A percentile compares a stretch with the other conserved stretches of the same genome.
phyloP scores from a whole-genome alignment of 2,113 vertebrate species.

The Hirundichthys speculiger region DNA sequence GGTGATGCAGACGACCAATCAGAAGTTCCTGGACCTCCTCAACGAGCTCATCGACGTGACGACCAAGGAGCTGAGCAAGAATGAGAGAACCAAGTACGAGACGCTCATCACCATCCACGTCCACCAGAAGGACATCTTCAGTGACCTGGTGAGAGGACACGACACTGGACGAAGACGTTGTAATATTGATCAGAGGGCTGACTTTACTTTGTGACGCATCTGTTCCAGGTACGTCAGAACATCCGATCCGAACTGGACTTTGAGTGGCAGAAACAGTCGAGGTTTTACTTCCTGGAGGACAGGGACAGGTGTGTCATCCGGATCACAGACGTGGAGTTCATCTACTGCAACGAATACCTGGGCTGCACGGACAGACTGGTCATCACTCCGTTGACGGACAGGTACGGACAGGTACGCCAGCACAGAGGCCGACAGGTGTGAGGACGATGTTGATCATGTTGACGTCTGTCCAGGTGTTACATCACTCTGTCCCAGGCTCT shows the following conservation, averaged over 20 bases:
- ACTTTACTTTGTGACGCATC: too few relatives aligned
- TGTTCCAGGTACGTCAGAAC: constrained; percentile 85
- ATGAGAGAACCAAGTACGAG: constrained; percentile 90
- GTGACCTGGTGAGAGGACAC: constrained; percentile 83
- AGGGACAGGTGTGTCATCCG: constrained; percentile 83
- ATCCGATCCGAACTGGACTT: constrained; percentile 85
- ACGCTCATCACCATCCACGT: constrained; percentile 91
- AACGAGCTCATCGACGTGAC: constrained; percentile 86
- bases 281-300: constrained; percentile 92
- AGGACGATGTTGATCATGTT: neutral
- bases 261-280: constrained; percentile 92
- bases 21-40: constrained; percentile 85
- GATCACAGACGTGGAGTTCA: constrained; percentile 92
- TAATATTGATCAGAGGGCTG: too few relatives aligned
- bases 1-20: constrained; percentile 61
- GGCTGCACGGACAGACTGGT: constrained; percentile 93
- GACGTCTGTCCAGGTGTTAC: constrained; percentile 79
- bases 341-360: constrained; percentile 89
- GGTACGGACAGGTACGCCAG: constrained; percentile 14
- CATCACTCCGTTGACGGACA: constrained; percentile 89
- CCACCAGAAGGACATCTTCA: constrained; percentile 91
- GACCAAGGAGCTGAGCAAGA: constrained; percentile 83
- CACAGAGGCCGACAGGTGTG: too few relatives aligned
- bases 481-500: constrained; percentile 89
- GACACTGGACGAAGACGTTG: too few relatives aligned